These are phyloP conservation scores for Lapara coniferarum DNA, from an alignment of 2,888 invertebrate species.

Conservation along the genomic window DNA sequence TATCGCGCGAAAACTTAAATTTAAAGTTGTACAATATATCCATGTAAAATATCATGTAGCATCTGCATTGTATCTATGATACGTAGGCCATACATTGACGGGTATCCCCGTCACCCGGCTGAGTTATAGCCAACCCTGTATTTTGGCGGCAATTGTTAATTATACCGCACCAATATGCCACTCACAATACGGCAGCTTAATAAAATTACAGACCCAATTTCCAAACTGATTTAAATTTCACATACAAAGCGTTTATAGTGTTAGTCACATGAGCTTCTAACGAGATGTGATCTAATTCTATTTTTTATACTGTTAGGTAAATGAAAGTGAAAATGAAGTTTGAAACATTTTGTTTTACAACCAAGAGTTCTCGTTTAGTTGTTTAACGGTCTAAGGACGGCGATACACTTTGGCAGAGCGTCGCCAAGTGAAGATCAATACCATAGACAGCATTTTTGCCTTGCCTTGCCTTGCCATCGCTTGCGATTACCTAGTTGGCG, in stretches of 20 bases:
- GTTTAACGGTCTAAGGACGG: no score
- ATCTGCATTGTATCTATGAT: conserved; percentile 34
- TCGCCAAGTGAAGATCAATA: no score
- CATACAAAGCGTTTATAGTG: not conserved
- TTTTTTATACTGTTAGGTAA: no score
- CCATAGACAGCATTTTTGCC: no score
- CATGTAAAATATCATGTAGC: conserved; percentile 8
- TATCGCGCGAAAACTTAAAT: not conserved
- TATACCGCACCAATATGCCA: conserved; percentile 66
- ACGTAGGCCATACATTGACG: conserved; percentile 45
- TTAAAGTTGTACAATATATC: not conserved
- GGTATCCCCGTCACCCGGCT: conserved; percentile 50
- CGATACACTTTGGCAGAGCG: no score
- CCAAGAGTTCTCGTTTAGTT: no score
- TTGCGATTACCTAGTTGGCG: no score
- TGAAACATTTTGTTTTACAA: no score
- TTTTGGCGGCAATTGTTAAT: conserved; percentile 64
- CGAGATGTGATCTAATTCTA: not conserved
- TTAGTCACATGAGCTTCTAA: not conserved
- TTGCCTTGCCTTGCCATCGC: no score
- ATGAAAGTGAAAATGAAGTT: no score
- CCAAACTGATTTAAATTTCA: conserved; percentile 48
- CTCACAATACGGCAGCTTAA: conserved; percentile 56
- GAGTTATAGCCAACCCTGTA: conserved; percentile 54
- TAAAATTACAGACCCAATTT: conserved; percentile 60